phyloP scores from a whole-genome alignment of 23 tunicate species.

The Phallusia fumigata region DNA sequence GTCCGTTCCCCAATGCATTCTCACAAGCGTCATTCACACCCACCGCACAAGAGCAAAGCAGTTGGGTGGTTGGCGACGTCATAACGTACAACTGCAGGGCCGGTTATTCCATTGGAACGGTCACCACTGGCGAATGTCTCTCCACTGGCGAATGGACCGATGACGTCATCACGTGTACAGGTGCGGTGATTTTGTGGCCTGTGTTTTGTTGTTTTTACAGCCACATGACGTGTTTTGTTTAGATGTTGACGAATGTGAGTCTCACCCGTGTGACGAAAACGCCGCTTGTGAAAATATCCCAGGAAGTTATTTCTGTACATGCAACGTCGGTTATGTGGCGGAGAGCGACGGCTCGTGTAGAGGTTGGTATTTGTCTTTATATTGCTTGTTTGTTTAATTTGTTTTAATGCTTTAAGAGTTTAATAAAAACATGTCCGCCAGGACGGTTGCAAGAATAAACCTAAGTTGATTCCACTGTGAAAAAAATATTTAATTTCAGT shows the following conservation, averaged over 20 bases:
- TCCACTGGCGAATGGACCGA: slow-evolving; percentile 46
- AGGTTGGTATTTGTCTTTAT: neutral
- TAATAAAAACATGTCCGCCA: too few species aligned
- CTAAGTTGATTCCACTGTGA: too few species aligned
- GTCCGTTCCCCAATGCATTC: neutral
- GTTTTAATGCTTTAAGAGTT: too few species aligned
- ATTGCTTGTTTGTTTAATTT: too few species aligned
- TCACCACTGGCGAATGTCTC: slow-evolving; percentile 21
- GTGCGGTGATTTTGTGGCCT: slow-evolving; percentile 14
- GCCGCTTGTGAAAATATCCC: slow-evolving; percentile 36
- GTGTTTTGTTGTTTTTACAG: too few species aligned
- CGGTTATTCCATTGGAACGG: slow-evolving; percentile 33
- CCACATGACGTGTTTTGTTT: neutral
- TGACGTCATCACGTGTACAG: slow-evolving; percentile 31
- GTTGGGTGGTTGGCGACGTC: slow-evolving; percentile 27
- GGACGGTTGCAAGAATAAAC: too few species aligned
- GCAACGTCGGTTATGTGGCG: slow-evolving; percentile 10
- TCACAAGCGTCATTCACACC: neutral
- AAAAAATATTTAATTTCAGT: too few species aligned
- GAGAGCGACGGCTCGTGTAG: neutral
- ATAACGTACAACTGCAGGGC: slow-evolving; percentile 23
- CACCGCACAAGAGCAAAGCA: neutral
- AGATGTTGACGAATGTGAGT: slow-evolving; percentile 21
- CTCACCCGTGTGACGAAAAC: slow-evolving; percentile 24
- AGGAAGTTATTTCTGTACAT: slow-evolving; percentile 27